Evolutionary conservation across 2,797 vertebrate genomes (phyloP), one percentile per base, ranked within the genome.

Genomic region (Lemur catta): DNA sequence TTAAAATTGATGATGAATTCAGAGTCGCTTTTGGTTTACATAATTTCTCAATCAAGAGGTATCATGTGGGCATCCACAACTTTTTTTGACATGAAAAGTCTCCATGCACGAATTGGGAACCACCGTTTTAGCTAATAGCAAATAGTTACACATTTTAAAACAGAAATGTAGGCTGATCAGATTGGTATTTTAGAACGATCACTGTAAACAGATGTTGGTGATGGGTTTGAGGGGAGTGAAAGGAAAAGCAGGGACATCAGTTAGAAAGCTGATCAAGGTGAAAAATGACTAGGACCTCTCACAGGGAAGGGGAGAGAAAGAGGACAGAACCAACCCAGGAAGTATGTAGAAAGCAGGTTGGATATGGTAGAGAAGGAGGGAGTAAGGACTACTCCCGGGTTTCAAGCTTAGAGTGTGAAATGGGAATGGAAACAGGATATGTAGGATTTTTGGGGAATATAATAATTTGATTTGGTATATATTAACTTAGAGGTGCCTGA

Each of bases 1-100:
- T 52, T 61, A 33, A 91, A 69, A 57, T n/a, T 84, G 33, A 48
- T 79, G 74, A 57, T 69, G 38, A 96, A 93, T 95, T 65, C 84
- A 69, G 55, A 94, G 84, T 78, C 46, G 57, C 10, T 89, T 84
- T 96, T 85, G 59, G 28, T 86, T 85, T 75, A 59, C 57, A 13
- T 84, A 61, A 84, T 90, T 79, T 92, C 46, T 88, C 35, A 79
- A 11, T 84, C 30, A 76, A 59, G 26, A 80, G 35, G 18, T 59
- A 12, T 78, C 15, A 52, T 2, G 14, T 50, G 30, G 46, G 9
- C n/a, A 91, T 81, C 33, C 15, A 33, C 9, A 43, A 57, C 3
- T 9, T 48, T 89, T 78, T 86, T 59, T 11, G 22, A 84, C 5
- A 26, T 50, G 14, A 84, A 91, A 96, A 82, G 33, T 15, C 24